Percentiles rank a stretch among this genome's conserved stretches.
phyloP scores from a whole-genome alignment of 2,888 invertebrate species.

The Nomada fabriciana region DNA sequence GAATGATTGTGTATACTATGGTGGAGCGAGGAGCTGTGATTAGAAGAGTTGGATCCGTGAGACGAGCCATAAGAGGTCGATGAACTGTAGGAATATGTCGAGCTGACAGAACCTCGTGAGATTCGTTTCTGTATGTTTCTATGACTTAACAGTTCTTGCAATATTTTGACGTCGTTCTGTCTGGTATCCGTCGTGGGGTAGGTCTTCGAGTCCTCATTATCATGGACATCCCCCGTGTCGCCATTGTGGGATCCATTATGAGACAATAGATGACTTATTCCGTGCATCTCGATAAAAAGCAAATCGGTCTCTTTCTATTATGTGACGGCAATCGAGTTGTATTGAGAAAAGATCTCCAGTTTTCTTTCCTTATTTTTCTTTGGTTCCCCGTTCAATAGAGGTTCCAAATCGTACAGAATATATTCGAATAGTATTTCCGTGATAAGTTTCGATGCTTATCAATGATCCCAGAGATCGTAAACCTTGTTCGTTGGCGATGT shows the following conservation, averaged over 20 bases:
- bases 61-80: conserved; percentile 76
- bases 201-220: conserved; percentile 60
- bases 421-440: conserved; percentile 1
- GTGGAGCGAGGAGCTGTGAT: conserved; percentile 83
- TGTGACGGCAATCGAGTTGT: not conserved
- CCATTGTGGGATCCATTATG: conserved; percentile 79
- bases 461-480: not conserved
- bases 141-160: conserved; percentile 74
- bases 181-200: conserved; percentile 52
- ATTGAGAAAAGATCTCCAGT: no score
- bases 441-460: not conserved
- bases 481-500: not conserved
- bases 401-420: not conserved
- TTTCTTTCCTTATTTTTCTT: not conserved
- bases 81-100: conserved; percentile 80
- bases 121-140: conserved; percentile 71
- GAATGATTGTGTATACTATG: conserved; percentile 74
- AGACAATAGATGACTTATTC: conserved; percentile 83
- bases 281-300: conserved; percentile 84
- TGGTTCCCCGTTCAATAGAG: no score
- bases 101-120: conserved; percentile 80
- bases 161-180: conserved; percentile 73
- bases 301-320: not conserved
- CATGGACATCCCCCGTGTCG: conserved; percentile 48
- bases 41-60: conserved; percentile 83